These are phyloP conservation scores for Elegia similella DNA, from an alignment of 2,888 invertebrate species.

Conservation along the genomic window DNA sequence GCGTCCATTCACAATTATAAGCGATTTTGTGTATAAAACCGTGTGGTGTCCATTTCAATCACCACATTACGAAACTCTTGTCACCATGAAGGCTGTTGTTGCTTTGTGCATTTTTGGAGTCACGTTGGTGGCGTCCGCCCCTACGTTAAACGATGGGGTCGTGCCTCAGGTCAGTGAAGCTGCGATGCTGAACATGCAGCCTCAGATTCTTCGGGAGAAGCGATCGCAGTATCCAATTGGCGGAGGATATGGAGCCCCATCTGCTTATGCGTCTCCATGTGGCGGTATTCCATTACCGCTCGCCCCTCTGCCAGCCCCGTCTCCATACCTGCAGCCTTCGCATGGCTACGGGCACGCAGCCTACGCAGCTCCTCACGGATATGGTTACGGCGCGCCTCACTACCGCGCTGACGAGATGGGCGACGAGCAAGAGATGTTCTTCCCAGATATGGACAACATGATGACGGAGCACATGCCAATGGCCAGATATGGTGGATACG, in stretches of 20 bases:
- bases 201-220: constrained; percentile 39
- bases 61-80: constrained; percentile 40
- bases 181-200: constrained; percentile 23
- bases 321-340: constrained; percentile 21
- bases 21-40: constrained; percentile 57
- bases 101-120: constrained; percentile 40
- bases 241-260: constrained; percentile 1
- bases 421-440: constrained; percentile 49
- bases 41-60: constrained; percentile 34
- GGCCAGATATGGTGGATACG: constrained; percentile 46
- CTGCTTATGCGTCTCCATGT: constrained; percentile 9
- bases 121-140: constrained; percentile 38
- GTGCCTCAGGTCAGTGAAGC: constrained; percentile 25
- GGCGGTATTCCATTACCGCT: constrained; percentile 34
- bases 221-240: constrained; percentile 37
- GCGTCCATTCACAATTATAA: constrained; percentile 33
- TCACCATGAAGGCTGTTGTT: constrained; percentile 52
- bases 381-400: constrained; percentile 39
- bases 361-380: constrained; percentile 27
- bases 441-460: constrained; percentile 53
- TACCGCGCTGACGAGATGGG: constrained; percentile 45
- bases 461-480: constrained; percentile 47
- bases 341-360: constrained; percentile 15
- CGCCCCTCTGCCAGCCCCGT: constrained; percentile 38
- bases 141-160: constrained; percentile 31